Evolutionary conservation across 2,888 invertebrate species (phyloP), one percentile per base, ranked within the genome.

Genomic region (Anthoptus insignis): DNA sequence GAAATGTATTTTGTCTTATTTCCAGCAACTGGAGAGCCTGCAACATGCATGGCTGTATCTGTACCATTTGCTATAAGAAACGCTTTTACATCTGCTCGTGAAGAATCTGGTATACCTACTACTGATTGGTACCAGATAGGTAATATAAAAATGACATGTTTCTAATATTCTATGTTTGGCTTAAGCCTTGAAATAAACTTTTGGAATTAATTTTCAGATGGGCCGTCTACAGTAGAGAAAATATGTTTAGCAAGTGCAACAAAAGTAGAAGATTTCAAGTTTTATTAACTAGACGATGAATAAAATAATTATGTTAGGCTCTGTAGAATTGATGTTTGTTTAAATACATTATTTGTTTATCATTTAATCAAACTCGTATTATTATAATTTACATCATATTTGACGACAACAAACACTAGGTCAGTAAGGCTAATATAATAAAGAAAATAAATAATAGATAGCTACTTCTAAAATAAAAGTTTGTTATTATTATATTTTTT

Each of bases 41-140:
- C 94, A 0, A 78, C 89, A 5, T 91, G 91, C 66, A 78, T 93
- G 77, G 73, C 88, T 0, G 76, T 92, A 6, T 81, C 83, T 0
- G 80, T 91, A 1, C 86, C 95, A 1, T 83, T 95, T 42, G 96
- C 96, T 0, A 86, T 96, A 50, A 88, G 95, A 39, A 86, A 94
- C 65, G 96, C 96, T 0, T 80, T 96, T 22, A 87, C 93, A 59
- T 90, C 95, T 1, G 95, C 95, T 0, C 88, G 96, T 74, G 76
- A 72, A 4, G 95, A 96, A 56, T 88, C 93, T n/a, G 94, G 94
- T 24, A 79, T 91, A 37, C 85, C 82, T 0, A 83, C 86, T 11
- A 83, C 81, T 1, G 76, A 84, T 21, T 96, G 95, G 95, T 94
- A 93, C 75, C 83, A 85, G 61, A 85, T 96, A 66, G 92, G 96